Base-by-base conservation (phyloP, 2,797 vertebrate species). In the Peromyscus nudipes region DNA sequence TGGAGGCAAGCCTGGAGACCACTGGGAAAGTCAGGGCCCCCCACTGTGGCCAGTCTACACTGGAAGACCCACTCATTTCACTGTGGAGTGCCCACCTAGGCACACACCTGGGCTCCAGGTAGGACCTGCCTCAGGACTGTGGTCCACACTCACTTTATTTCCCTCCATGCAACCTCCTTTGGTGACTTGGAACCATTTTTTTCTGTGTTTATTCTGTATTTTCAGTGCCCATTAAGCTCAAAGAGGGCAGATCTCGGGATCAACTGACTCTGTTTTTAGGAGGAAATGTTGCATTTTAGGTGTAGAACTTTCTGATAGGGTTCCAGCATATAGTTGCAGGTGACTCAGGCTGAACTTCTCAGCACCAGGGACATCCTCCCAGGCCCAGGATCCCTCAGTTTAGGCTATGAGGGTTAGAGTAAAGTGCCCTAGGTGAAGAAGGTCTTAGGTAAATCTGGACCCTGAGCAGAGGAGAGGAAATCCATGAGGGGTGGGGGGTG, bases 291-390 rank as follows among this genome's bases (percentile, higher is more conserved):
- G 25, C 40, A 75, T 27, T 75, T 75, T 43, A 10, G 37, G 12
- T 75, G 23, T 75, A 37, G 71, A 75, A 43, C 71, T 75, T 75
- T 27, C 71, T 40, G 23, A 16, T 67, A 55, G 0, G 19, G 43
- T 55, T 27, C 67, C 10, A 37, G 34, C 17, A 8, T 0, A 11
- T 29, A 76, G 34, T 55, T 14, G 0, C n/a, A 73, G 60, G 73
- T 1, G 43, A 27, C 13, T 0, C 6, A 0, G 1, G 65, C 64
- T 0, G 3, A 67, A 43, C 13, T 29, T 64, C 19, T 16, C 1
- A 7, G 60, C n/a, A 49, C 34, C 55, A 27, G 27, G 64, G 52
- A 21, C 0, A 1, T 6, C 37, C 7, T 40, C 11, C 0, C 10
- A 23, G 40, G 62, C 16, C 37, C 49, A n/a, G 31, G 43, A 12